Percentiles rank a stretch among this genome's conserved stretches.
Conservation (phyloP, 2,888 invertebrate genomes). For the Tiphia femorata region DNA sequence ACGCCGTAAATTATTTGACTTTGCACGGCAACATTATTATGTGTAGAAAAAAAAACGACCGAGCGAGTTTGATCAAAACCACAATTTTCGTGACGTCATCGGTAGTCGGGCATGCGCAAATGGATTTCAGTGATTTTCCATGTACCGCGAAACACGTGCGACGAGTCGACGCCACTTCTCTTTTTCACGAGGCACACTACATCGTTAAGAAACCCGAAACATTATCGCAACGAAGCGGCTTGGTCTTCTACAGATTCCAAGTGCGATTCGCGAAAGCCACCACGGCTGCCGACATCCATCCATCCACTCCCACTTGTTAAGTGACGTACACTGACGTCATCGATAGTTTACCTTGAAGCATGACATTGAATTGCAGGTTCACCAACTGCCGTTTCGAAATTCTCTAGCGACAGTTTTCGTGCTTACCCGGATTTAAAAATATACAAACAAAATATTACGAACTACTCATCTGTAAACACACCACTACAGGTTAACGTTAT, state of each 20-base stretch:
- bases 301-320: slow-evolving; percentile 69
- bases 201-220: slow-evolving; percentile 52
- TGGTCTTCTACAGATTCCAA: slow-evolving; percentile 50
- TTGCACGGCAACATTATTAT: slow-evolving; percentile 53
- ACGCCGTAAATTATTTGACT: slow-evolving; percentile 49
- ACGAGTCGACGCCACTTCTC: slow-evolving; percentile 38
- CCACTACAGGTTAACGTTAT: too few relatives aligned
- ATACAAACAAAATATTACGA: too few relatives aligned
- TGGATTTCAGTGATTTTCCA: slow-evolving; percentile 68
- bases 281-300: slow-evolving; percentile 61
- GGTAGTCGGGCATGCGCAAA: slow-evolving; percentile 65
- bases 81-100: slow-evolving; percentile 68
- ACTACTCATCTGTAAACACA: too few relatives aligned
- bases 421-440: too few relatives aligned
- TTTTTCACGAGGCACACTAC: slow-evolving; percentile 39
- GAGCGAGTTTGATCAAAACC: slow-evolving; percentile 60
- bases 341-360: slow-evolving; percentile 69
- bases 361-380: slow-evolving; percentile 65
- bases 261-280: slow-evolving; percentile 59
- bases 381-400: slow-evolving; percentile 42
- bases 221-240: slow-evolving; percentile 51
- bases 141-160: slow-evolving; percentile 58
- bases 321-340: slow-evolving; percentile 69
- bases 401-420: too few relatives aligned
- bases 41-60: slow-evolving; percentile 14